These are phyloP conservation scores for Megastigmus dorsalis DNA, from an alignment of 2,888 invertebrate genomes.

Conservation along the genomic window DNA sequence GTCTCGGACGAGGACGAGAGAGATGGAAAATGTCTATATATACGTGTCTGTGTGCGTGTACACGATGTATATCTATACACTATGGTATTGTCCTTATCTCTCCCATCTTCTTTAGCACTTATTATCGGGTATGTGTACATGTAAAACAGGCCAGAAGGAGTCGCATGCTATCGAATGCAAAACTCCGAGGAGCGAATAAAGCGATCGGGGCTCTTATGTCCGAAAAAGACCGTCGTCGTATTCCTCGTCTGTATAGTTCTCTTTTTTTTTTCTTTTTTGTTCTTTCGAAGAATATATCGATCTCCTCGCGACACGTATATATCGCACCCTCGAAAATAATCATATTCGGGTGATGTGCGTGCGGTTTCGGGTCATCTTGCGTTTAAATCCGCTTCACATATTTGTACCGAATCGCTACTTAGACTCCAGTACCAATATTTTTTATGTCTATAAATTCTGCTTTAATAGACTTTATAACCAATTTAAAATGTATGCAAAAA, in stretches of 20 bases:
- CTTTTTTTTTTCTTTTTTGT: constrained; percentile 13
- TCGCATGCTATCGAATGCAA: constrained; percentile 70
- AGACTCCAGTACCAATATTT: too few relatives aligned
- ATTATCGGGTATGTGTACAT: constrained; percentile 57
- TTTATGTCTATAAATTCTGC: too few relatives aligned
- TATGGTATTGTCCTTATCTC: background rate
- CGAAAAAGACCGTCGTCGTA: constrained; percentile 39
- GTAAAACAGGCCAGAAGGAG: constrained; percentile 59
- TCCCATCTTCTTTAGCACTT: constrained; percentile 57
- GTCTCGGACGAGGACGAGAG: background rate
- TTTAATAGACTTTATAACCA: too few relatives aligned
- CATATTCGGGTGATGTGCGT: too few relatives aligned
- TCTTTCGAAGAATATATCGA: background rate
- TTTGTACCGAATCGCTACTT: too few relatives aligned
- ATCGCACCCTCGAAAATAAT: constrained; percentile 36
- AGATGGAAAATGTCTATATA: background rate
- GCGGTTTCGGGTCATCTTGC: too few relatives aligned
- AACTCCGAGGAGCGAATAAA: constrained; percentile 63
- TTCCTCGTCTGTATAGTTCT: background rate
- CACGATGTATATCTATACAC: too few relatives aligned
- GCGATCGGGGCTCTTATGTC: constrained; percentile 70
- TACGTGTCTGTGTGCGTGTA: background rate
- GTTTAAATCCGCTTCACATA: too few relatives aligned
- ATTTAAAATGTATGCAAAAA: too few relatives aligned
- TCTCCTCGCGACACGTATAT: constrained; percentile 14